phyloP scores from a whole-genome alignment of 92 coral and sea anemone genomes.

The Palythoa caribaeorum region DNA sequence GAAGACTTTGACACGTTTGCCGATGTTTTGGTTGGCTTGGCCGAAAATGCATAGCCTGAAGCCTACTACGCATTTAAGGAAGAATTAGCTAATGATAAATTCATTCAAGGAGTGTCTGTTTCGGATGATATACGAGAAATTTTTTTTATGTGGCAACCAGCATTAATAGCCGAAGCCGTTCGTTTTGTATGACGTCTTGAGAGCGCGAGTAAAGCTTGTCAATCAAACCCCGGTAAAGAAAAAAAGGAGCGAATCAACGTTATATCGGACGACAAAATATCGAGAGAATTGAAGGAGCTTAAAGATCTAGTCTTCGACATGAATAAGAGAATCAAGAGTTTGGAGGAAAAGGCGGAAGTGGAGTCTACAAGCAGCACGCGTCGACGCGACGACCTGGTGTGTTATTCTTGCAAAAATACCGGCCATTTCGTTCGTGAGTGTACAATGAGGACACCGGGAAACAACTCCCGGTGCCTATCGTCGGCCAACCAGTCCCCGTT shows the following conservation, averaged over 20 bases:
- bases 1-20: conserved; percentile 51
- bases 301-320: neutral
- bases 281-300: neutral
- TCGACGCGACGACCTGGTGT: neutral
- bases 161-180: conserved; percentile 56
- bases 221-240: neutral
- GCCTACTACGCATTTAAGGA: conserved; percentile 62
- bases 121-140: conserved; percentile 28
- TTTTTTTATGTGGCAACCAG: conserved; percentile 54
- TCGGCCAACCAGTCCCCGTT: conserved; percentile 47
- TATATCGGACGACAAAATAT: neutral
- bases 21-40: conserved; percentile 50
- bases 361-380: neutral
- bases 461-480: conserved; percentile 43
- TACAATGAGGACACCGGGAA: conserved; percentile 21
- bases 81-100: conserved; percentile 48
- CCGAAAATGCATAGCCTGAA: conserved; percentile 62
- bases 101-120: neutral
- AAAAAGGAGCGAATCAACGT: neutral
- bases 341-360: neutral
- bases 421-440: conserved; percentile 45
- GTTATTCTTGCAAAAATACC: neutral
- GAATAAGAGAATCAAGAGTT: neutral
- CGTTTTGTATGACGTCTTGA: conserved; percentile 50
- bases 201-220: conserved; percentile 52